Evolutionary conservation across 1,140 invertebrate species (phyloP), one percentile per base, ranked within the genome.

Genomic region (Subanguina moxae): DNA sequence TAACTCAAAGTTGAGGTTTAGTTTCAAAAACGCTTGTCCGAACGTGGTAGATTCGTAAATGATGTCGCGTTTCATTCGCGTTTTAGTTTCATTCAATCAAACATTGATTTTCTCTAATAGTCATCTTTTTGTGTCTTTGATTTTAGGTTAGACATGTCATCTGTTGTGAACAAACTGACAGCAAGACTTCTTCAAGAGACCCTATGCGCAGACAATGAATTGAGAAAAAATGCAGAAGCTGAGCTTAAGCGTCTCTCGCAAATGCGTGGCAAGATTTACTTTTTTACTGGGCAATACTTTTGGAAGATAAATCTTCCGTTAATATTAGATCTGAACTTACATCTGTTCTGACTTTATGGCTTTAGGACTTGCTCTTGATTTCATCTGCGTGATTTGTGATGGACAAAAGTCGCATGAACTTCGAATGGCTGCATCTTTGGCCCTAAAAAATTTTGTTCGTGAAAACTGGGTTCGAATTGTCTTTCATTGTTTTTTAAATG

Each of bases 381-480:
- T n/a, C n/a, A 57, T 15, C 25, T 70, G 1, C 68, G 23, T 70
- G 7, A 8, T 46, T 13, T 58, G 68, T 25, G 27, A 70, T 42
- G 30, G 8, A 1, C 30, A 67, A 17, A n/a, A 5, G 17, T 28
- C 58, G 8, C 58, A 3, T n/a, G 72, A 78, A 23, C 67, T 76
- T 28, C 65, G 77, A 23, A 67, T 75, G 27, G 78, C 74, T n/a
- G 77, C 77, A 1, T 65, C 77, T 5, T 28, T 76, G 21, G 62
- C 62, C 1, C 45, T 78, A 11, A 76, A 76, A 46, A 76, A 76
- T 63, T 76, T 80, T 42, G 72, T 76, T 28, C 59, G 64, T 11
- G 19, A 27, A 19, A 76, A 76, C 58, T 76, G 74, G 74, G 75
- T 78, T 15, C 13, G 62, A 19, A 43, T 15, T 64, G 48, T n/a